phyloP scores from a whole-genome alignment of 2,888 invertebrate species.

The Tachina fera region DNA sequence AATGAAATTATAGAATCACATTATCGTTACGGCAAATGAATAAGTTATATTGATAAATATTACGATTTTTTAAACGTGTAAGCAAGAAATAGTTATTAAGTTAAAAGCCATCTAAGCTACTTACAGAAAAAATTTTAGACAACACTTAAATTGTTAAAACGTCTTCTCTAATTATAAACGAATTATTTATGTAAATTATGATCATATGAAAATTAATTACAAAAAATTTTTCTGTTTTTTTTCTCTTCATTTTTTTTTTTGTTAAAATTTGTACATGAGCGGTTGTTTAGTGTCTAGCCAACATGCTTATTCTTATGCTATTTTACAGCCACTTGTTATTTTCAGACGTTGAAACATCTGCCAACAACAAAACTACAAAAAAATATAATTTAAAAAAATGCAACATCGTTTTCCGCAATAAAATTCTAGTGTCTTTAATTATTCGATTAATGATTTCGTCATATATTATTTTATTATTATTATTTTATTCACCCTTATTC shows the following conservation, averaged over 20 bases:
- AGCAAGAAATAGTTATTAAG: too few relatives aligned
- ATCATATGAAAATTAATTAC: conserved; percentile 14
- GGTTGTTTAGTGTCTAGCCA: conserved; percentile 5
- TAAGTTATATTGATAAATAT: too few relatives aligned
- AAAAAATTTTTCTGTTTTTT: conserved; percentile 1
- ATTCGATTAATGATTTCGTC: background rate
- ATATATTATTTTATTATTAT: too few relatives aligned
- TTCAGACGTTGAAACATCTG: conserved; percentile 52
- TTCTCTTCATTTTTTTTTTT: conserved; percentile 9
- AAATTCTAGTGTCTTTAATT: background rate
- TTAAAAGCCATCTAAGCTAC: too few relatives aligned
- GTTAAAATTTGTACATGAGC: background rate
- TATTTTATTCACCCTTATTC: too few relatives aligned
- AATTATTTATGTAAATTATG: conserved; percentile 32
- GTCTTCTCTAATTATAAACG: conserved; percentile 4
- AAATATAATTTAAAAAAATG: background rate
- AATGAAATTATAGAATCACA: too few relatives aligned
- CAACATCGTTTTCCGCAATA: background rate
- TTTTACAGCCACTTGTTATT: conserved; percentile 57
- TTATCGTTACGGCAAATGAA: too few relatives aligned
- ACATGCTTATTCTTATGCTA: conserved; percentile 4
- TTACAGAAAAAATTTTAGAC: background rate
- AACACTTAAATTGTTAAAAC: background rate
- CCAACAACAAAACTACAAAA: conserved; percentile 8
- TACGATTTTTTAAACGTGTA: too few relatives aligned